These are phyloP conservation scores for Habroteleia sp. DNA, from an alignment of 2,888 invertebrate species.

Conservation along the genomic window DNA sequence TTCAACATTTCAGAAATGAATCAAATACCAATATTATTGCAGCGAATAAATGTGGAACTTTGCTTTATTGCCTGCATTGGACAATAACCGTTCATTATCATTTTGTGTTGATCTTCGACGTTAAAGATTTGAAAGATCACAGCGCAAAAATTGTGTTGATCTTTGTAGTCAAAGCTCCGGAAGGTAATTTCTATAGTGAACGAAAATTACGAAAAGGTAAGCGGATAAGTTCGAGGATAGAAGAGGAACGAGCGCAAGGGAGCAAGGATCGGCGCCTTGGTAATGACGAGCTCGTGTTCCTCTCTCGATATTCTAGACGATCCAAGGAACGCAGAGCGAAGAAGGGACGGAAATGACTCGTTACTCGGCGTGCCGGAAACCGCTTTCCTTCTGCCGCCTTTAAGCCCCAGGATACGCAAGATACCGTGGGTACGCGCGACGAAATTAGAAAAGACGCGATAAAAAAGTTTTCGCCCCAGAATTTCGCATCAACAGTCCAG, in stretches of 20 bases:
- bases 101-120: not conserved
- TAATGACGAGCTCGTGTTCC: conserved; percentile 41
- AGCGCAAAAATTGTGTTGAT: conserved; percentile 27
- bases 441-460: conserved; percentile 32
- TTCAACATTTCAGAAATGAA: too few species aligned
- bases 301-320: conserved; percentile 51
- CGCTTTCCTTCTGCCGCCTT: conserved; percentile 66
- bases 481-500: conserved; percentile 41
- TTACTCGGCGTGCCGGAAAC: conserved; percentile 77
- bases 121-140: conserved; percentile 11
- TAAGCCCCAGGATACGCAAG: conserved; percentile 45
- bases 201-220: conserved; percentile 41
- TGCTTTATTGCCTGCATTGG: not conserved
- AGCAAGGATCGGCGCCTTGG: conserved; percentile 40
- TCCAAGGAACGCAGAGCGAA: conserved; percentile 32
- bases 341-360: conserved; percentile 76
- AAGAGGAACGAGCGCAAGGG: conserved; percentile 59
- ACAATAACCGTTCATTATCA: conserved; percentile 1
- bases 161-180: conserved; percentile 19
- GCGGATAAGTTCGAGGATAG: conserved; percentile 63
- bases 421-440: conserved; percentile 24
- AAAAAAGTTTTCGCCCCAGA: conserved; percentile 50
- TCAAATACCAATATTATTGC: too few species aligned
- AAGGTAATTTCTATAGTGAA: conserved; percentile 24
- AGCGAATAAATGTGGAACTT: not conserved